These are phyloP conservation scores for Loris lydekkerianus DNA, from an alignment of 2,797 vertebrate species.

Conservation along the genomic window DNA sequence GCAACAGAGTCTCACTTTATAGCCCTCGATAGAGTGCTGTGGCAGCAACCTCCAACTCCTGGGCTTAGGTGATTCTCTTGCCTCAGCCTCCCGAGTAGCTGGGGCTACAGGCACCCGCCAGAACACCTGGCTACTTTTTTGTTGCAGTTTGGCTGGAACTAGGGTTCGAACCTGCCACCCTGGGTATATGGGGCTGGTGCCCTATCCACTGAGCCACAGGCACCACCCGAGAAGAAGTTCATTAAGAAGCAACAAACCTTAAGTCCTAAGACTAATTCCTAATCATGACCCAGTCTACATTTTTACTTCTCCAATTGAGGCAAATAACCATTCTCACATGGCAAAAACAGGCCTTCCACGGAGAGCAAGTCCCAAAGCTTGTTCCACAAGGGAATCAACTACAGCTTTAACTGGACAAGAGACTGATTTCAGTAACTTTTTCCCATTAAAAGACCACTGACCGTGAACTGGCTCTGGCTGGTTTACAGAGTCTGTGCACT, in stretches of 20 bases:
- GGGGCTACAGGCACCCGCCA: no score
- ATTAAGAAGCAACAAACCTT: neutral
- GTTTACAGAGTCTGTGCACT: neutral
- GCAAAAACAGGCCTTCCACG: neutral
- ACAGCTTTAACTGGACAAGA: neutral
- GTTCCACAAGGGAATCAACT: neutral
- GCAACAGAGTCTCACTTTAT: no score
- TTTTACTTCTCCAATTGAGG: neutral
- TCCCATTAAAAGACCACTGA: neutral
- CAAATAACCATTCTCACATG: neutral
- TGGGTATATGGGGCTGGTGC: no score
- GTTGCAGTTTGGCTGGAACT: no score
- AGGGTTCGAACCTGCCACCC: no score
- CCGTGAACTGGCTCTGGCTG: neutral
- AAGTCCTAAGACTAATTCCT: neutral
- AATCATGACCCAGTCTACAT: neutral
- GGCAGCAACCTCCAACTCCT: no score
- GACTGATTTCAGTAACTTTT: neutral
- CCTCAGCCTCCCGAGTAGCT: no score
- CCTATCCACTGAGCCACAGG: no score
- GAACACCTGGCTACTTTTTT: no score
- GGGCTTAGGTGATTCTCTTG: no score
- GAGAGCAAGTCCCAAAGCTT: neutral
- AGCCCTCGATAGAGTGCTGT: no score
- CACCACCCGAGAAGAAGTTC: neutral